Percentiles rank a stretch among this genome's conserved stretches.
These are phyloP conservation scores for Drosophila kurseongensis DNA, from an alignment of 1,140 invertebrate genomes.

Conservation along the genomic window DNA sequence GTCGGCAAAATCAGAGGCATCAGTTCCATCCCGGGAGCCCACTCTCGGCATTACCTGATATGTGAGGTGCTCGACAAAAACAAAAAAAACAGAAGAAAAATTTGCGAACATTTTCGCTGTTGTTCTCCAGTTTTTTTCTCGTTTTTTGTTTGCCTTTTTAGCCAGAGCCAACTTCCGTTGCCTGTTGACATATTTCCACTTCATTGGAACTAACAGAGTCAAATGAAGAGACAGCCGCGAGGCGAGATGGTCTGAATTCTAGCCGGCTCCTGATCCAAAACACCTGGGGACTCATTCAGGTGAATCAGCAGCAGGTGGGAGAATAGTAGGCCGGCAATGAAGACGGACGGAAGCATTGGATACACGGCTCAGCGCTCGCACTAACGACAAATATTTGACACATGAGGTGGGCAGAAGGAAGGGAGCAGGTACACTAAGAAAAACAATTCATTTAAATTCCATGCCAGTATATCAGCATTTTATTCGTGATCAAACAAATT, in stretches of 20 bases:
- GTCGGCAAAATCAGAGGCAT: slow-evolving; percentile 27
- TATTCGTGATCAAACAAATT: too few relatives aligned
- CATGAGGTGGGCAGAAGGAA: slow-evolving; percentile 16
- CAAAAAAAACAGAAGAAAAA: slow-evolving; percentile 16
- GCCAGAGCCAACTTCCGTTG: slow-evolving; percentile 74
- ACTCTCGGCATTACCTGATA: slow-evolving; percentile 72
- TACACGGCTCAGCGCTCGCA: slow-evolving; percentile 43
- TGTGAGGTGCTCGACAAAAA: slow-evolving; percentile 46
- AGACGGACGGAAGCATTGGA: slow-evolving; percentile 38
- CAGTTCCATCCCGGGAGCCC: slow-evolving; percentile 23
- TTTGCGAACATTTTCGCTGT: slow-evolving; percentile 48
- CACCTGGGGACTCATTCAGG: slow-evolving; percentile 61
- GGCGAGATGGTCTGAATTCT: slow-evolving; percentile 27
- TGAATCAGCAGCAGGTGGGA: slow-evolving; percentile 26
- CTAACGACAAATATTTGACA: slow-evolving; percentile 78
- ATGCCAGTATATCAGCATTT: too few relatives aligned
- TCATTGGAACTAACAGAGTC: slow-evolving; percentile 74
- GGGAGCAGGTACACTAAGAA: neutral
- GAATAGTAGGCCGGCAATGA: slow-evolving; percentile 27
- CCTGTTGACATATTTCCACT: slow-evolving; percentile 82
- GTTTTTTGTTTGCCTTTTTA: slow-evolving; percentile 42
- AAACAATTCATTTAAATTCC: too few relatives aligned
- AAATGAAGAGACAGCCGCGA: slow-evolving; percentile 75
- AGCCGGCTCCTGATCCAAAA: slow-evolving; percentile 13
- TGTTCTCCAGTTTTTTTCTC: slow-evolving; percentile 14